A percentile compares a stretch with the other conserved stretches of the same genome.
phyloP scores from a whole-genome alignment of 2,888 invertebrate genomes.

The Cephalotes varians region DNA sequence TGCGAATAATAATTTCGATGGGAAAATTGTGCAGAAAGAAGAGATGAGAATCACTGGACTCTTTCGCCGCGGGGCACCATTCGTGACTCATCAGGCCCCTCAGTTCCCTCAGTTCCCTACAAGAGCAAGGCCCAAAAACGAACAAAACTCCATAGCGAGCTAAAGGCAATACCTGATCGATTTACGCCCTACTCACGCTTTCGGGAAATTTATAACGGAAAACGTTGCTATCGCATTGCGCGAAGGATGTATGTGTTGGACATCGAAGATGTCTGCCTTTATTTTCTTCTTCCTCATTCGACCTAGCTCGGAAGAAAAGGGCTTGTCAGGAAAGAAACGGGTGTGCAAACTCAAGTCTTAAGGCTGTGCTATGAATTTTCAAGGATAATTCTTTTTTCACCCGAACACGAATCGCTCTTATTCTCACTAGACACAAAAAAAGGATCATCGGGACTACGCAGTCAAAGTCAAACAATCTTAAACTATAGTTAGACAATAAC shows the following conservation, averaged over 20 bases:
- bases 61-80: slow-evolving; percentile 84
- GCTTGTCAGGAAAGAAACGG: slow-evolving; percentile 54
- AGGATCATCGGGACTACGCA: slow-evolving; percentile 38
- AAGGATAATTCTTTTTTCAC: slow-evolving; percentile 70
- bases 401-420: slow-evolving; percentile 39
- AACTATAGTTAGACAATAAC: slow-evolving; percentile 33
- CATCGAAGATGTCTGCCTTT: slow-evolving; percentile 55
- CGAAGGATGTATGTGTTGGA: slow-evolving; percentile 67
- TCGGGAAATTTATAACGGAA: slow-evolving; percentile 82
- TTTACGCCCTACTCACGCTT: slow-evolving; percentile 83
- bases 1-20: not conserved
- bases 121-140: slow-evolving; percentile 82
- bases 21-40: not conserved
- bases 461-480: slow-evolving; percentile 68
- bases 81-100: slow-evolving; percentile 86
- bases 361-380: slow-evolving; percentile 68
- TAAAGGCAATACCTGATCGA: slow-evolving; percentile 83
- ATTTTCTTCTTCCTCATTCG: slow-evolving; percentile 29
- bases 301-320: slow-evolving; percentile 53
- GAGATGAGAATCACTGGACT: slow-evolving; percentile 81
- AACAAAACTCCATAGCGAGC: slow-evolving; percentile 79
- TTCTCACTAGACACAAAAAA: slow-evolving; percentile 37
- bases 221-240: slow-evolving; percentile 73
- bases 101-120: slow-evolving; percentile 84
- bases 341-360: slow-evolving; percentile 70